Conservation (phyloP, 2,888 invertebrate genomes). For the Frankliniella fusca region DNA sequence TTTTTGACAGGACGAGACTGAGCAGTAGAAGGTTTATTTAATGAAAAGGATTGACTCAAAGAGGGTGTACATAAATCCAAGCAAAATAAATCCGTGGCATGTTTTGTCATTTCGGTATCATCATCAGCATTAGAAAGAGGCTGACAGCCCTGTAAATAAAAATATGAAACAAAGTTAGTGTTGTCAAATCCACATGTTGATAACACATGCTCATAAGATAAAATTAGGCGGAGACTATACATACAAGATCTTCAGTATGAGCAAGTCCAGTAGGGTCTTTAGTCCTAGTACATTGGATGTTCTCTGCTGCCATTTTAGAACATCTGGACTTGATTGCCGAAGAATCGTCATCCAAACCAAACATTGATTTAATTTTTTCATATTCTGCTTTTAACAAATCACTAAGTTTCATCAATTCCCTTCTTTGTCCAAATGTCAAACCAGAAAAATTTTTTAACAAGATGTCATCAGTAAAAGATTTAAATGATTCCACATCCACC, state of each 20-base stretch:
- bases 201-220: too few relatives aligned
- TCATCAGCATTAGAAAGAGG: neutral
- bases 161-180: neutral
- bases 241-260: too few relatives aligned
- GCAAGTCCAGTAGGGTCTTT: too few relatives aligned
- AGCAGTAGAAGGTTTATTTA: too few relatives aligned
- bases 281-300: too few relatives aligned
- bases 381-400: neutral
- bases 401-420: neutral
- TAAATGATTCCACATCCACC: neutral
- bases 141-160: neutral
- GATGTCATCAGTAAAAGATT: neutral
- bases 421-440: neutral
- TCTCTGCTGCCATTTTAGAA: too few relatives aligned
- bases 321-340: too few relatives aligned
- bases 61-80: neutral
- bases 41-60: too few relatives aligned
- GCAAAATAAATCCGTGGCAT: neutral
- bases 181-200: neutral
- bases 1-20: neutral
- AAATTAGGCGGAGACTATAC: too few relatives aligned
- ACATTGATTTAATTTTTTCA: neutral
- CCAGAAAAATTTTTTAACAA: neutral
- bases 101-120: neutral
- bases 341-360: too few relatives aligned